These are phyloP conservation scores for Apeira syringaria DNA, from an alignment of 2,888 invertebrate genomes.

Conservation along the genomic window DNA sequence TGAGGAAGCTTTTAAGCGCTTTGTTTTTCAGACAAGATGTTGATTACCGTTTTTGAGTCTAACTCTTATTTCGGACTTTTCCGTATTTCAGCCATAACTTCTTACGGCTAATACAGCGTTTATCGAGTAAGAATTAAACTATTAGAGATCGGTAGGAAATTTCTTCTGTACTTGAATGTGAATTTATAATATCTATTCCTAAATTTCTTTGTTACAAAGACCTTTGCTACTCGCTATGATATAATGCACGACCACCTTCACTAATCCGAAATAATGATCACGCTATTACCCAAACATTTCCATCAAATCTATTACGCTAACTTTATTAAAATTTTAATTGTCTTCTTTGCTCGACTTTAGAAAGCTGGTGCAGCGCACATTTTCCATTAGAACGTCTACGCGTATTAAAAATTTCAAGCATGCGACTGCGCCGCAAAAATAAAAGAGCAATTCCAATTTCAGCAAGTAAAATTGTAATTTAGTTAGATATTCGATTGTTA, in stretches of 20 bases:
- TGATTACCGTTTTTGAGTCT: too few species aligned
- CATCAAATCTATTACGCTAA: conserved; percentile 17
- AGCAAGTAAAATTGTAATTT: conserved; percentile 46
- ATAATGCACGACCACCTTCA: neutral
- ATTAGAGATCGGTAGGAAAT: too few species aligned
- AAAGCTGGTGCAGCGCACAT: conserved; percentile 51
- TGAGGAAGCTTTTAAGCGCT: too few species aligned
- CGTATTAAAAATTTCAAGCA: conserved; percentile 53
- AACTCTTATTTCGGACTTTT: too few species aligned
- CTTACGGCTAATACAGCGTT: too few species aligned
- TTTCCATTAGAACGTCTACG: conserved; percentile 54
- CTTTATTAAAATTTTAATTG: conserved; percentile 28
- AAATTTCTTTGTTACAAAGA: too few species aligned
- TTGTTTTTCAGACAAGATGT: too few species aligned
- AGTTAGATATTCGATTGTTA: conserved; percentile 29
- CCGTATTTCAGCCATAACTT: too few species aligned
- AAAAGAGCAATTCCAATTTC: conserved; percentile 42
- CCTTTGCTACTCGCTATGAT: too few species aligned
- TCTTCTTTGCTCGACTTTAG: conserved; percentile 41
- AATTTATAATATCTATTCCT: too few species aligned
- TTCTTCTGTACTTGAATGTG: too few species aligned
- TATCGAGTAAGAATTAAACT: too few species aligned
- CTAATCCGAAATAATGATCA: neutral
- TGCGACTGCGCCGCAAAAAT: conserved; percentile 39
- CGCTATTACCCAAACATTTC: neutral